Base-by-base conservation (phyloP, 2,888 invertebrate genomes). In the Agapostemon virescens region DNA sequence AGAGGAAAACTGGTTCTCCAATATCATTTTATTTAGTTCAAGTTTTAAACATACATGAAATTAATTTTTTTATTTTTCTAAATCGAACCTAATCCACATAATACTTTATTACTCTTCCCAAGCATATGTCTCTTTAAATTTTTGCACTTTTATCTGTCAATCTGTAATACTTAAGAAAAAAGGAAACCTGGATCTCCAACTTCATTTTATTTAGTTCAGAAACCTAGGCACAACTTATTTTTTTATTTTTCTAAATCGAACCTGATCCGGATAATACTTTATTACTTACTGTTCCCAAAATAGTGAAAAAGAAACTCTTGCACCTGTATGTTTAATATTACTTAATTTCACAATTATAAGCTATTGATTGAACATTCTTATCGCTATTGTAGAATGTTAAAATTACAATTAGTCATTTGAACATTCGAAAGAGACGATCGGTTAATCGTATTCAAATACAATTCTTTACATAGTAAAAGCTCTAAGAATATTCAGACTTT, bases 401-500 rank as follows among this genome's bases (percentile, higher is more conserved):
- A 26, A 26, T 55, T 55, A 15, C 26, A 7, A 55, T 55, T 17
- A 26, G 15, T 26, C 55, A 26, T 26, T 5, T 15, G 55, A 26
- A 6, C 23, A 26, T 55, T 55, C 15, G 26, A 26, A 17, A 55
- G 15, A 26, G 26, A 15, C 15, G 55, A 55, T 55, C 55, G 1
- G 55, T 55, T 23, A 26, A 23, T 52, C 52, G 52, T n/a, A 23
- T 23, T 23, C 15, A 26, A 55, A 26, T 17, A n/a, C 0, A 49
- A 49, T 49, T 49, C 11, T n/a, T 49, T n/a, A 9, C 11, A n/a
- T 49, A n/a, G n/a, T n/a, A 49, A n/a, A 26, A 15, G 55, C 55
- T 55, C 55, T 55, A 55, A 55, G 55, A 55, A 55, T 55, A 55
- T 55, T 55, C 26, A 55, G 55, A 55, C 55, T 55, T 55, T 55